Conservation (phyloP, 64 coral and sea anemone genomes). For the Montipora capricornis region DNA sequence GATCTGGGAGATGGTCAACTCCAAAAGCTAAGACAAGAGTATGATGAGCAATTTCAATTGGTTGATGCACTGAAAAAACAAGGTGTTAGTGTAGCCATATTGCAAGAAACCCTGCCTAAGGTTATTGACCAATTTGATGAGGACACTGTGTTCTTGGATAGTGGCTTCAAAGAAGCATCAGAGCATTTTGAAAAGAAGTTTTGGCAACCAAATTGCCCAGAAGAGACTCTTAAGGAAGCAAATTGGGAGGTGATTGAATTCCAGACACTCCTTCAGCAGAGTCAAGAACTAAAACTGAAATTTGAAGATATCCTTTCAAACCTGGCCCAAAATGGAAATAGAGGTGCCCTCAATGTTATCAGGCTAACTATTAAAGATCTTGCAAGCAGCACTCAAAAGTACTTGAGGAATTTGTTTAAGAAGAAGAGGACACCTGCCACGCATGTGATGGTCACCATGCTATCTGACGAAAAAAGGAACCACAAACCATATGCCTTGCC, state of each 20-base stretch:
- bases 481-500: slow-evolving; percentile 52
- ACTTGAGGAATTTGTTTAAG: slow-evolving; percentile 57
- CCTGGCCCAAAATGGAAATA: neutral
- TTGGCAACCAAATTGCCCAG: slow-evolving; percentile 31
- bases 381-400: neutral
- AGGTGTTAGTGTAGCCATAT: neutral
- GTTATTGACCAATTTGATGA: slow-evolving; percentile 13
- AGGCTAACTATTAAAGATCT: slow-evolving; percentile 26
- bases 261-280: slow-evolving; percentile 64
- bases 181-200: slow-evolving; percentile 49
- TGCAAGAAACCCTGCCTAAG: neutral
- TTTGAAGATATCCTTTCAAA: slow-evolving; percentile 23
- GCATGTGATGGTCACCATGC: slow-evolving; percentile 37
- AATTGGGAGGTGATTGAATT: slow-evolving; percentile 62
- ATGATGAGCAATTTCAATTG: slow-evolving; percentile 26
- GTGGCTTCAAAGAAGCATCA: slow-evolving; percentile 53
- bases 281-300: slow-evolving; percentile 21
- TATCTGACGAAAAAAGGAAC: slow-evolving; percentile 60
- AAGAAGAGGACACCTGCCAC: slow-evolving; percentile 52
- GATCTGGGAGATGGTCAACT: slow-evolving; percentile 57
- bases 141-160: slow-evolving; percentile 39
- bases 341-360: neutral
- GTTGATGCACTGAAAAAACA: slow-evolving; percentile 1
- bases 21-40: neutral
- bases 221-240: slow-evolving; percentile 56